Evolutionary conservation across 2,797 vertebrate genomes (phyloP).

Genomic region (Eospalax fontanierii): DNA sequence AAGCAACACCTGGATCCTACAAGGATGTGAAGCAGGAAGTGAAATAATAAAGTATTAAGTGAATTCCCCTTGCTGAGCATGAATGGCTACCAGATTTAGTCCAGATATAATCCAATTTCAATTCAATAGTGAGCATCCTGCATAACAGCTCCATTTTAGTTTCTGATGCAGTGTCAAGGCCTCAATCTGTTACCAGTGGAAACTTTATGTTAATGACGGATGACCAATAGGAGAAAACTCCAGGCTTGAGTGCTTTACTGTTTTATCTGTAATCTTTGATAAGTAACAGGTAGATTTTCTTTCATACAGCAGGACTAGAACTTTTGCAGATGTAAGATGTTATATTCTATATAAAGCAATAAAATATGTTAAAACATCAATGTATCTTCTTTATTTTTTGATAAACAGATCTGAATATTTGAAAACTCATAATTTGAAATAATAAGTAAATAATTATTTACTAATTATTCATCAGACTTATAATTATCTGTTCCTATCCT

Average conservation of each 20-base stretch:
- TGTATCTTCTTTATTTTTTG: constrained; percentile 56
- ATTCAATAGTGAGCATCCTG: not conserved
- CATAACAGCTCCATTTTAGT: not conserved
- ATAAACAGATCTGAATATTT: constrained; percentile 78
- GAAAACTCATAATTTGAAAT: constrained; percentile 78
- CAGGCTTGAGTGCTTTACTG: not conserved
- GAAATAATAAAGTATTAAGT: not conserved
- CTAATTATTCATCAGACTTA: constrained; percentile 76
- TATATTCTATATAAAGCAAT: not conserved
- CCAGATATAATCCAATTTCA: not conserved
- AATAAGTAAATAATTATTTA: constrained; percentile 77
- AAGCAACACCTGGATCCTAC: not conserved
- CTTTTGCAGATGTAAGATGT: not conserved
- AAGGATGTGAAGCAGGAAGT: not conserved
- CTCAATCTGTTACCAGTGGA: fast-evolving
- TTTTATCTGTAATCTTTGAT: not conserved
- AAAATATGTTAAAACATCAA: not conserved
- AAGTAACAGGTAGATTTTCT: not conserved
- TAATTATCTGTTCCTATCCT: constrained; percentile 71
- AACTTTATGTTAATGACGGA: not conserved
- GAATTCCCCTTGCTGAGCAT: not conserved
- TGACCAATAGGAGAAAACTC: not conserved
- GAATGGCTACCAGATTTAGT: not conserved
- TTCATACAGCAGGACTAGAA: not conserved
- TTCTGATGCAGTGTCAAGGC: not conserved